These are phyloP conservation scores for Hemiscyllium ocellatum DNA, from an alignment of 2,113 vertebrate genomes.

Conservation along the genomic window DNA sequence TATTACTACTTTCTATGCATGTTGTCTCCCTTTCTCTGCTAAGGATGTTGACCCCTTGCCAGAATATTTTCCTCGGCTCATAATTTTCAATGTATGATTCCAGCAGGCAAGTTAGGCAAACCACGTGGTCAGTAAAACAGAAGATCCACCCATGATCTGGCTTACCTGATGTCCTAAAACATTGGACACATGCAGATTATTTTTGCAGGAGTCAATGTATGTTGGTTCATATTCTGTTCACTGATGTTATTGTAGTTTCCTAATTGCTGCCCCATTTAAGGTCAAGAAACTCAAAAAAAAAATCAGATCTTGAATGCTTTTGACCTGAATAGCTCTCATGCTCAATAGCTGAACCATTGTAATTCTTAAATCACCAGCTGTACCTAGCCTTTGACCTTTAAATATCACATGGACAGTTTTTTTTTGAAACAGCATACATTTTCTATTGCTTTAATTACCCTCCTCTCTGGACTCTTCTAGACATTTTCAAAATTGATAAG, in stretches of 20 bases:
- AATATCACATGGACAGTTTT: background rate
- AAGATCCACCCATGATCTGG: background rate
- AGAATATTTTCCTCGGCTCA: background rate
- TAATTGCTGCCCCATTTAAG: background rate
- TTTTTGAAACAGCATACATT: background rate
- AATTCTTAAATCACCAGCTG: background rate
- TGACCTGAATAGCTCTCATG: background rate
- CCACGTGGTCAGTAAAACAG: background rate
- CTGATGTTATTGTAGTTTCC: background rate
- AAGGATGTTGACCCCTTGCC: background rate
- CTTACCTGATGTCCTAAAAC: background rate
- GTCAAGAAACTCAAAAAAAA: background rate
- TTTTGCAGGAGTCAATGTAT: background rate
- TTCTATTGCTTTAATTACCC: background rate
- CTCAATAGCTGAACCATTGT: no score
- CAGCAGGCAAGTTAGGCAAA: background rate
- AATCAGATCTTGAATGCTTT: background rate
- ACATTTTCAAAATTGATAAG: background rate
- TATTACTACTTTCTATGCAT: background rate
- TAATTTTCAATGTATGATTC: background rate
- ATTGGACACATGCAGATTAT: background rate
- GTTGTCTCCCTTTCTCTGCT: background rate
- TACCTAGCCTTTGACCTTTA: background rate
- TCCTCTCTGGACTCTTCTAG: background rate
- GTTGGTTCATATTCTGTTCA: background rate